A percentile compares a stretch with the other conserved stretches of the same genome.
These are phyloP conservation scores for Octopus bimaculoides DNA, from an alignment of 1,140 invertebrate species.

Conservation along the genomic window DNA sequence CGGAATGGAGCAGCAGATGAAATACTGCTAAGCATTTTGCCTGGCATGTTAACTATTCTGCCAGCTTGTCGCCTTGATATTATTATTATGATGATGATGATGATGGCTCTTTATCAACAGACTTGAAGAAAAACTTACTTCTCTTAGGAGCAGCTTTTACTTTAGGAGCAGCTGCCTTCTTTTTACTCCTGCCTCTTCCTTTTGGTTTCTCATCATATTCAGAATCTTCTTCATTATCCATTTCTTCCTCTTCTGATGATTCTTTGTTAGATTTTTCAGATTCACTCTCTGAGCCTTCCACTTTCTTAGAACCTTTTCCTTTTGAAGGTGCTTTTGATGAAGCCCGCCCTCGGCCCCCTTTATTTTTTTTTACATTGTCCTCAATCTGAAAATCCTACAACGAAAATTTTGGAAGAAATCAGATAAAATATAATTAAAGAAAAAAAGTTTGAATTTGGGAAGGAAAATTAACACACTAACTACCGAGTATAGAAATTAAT, in stretches of 20 bases:
- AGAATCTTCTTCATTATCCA: conserved; percentile 53
- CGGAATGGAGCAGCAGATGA: too few species aligned
- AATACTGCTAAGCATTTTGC: too few species aligned
- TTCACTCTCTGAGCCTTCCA: conserved; percentile 17
- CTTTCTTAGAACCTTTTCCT: conserved; percentile 10
- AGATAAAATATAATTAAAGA: background rate
- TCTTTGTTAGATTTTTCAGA: conserved; percentile 18
- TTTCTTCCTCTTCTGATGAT: conserved; percentile 33
- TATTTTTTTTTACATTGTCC: conserved; percentile 14
- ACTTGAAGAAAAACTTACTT: background rate
- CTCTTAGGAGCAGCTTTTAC: background rate
- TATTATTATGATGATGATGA: too few species aligned
- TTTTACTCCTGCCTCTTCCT: conserved; percentile 14
- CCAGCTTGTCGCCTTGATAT: too few species aligned
- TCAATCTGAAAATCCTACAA: conserved; percentile 26
- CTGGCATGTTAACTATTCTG: too few species aligned
- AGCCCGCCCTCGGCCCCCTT: conserved; percentile 2
- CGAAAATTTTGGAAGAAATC: conserved; percentile 12
- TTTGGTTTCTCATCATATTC: conserved; percentile 43
- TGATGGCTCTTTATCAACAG: too few species aligned
- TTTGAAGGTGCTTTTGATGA: conserved; percentile 1
- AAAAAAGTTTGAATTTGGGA: background rate
- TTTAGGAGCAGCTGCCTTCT: conserved; percentile 14
- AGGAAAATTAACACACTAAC: too few species aligned
- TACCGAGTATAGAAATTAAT: too few species aligned